These are phyloP conservation scores for Halcyon malimbica DNA, from an alignment of 2,113 vertebrate genomes.

Conservation along the genomic window DNA sequence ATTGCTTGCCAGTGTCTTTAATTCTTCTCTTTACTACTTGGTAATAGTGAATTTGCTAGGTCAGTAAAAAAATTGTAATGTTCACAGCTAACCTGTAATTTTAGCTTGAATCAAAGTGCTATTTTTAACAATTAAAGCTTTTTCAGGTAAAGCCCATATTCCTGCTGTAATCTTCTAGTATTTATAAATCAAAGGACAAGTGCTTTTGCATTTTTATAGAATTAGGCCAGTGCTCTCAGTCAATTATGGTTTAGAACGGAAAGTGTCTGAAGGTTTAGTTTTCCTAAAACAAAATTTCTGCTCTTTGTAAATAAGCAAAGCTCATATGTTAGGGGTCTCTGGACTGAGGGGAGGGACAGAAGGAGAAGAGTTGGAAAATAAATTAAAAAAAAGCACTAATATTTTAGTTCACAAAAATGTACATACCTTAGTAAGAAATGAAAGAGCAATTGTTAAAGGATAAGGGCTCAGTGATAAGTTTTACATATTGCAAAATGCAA, in stretches of 20 bases:
- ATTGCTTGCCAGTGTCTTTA: neutral
- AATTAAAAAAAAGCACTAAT: neutral
- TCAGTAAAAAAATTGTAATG: neutral
- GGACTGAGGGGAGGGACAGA: slow-evolving; percentile 33
- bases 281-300: neutral
- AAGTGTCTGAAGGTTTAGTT: neutral
- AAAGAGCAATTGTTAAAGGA: slow-evolving; percentile 67
- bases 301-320: neutral
- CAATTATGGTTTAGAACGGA: neutral
- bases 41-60: neutral
- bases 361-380: neutral
- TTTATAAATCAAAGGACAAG: neutral
- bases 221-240: neutral
- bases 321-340: neutral
- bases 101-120: neutral
- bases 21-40: neutral
- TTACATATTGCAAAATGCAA: slow-evolving; percentile 12
- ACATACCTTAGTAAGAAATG: slow-evolving; percentile 66
- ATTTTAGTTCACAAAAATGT: slow-evolving; percentile 61
- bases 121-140: slow-evolving; percentile 14
- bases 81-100: slow-evolving; percentile 4
- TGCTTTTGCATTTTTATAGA: neutral
- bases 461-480: slow-evolving; percentile 28
- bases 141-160: neutral
- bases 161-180: neutral